These are phyloP conservation scores for Drosophila neocordata DNA, from an alignment of 1,140 invertebrate genomes.

Conservation along the genomic window DNA sequence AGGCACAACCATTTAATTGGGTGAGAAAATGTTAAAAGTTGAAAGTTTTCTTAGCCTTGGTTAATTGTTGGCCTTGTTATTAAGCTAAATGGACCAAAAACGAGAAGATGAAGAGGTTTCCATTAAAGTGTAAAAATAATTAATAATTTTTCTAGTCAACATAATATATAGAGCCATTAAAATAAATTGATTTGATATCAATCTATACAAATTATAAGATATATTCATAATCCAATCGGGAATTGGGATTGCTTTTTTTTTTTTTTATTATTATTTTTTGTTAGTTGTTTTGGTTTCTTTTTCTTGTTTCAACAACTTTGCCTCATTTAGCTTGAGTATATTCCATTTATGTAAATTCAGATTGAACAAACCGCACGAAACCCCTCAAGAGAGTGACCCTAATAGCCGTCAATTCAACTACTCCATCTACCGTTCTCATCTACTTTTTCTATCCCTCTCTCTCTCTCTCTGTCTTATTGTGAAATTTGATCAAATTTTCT, in stretches of 20 bases:
- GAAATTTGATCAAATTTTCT: slow-evolving; percentile 54
- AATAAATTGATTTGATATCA: not conserved
- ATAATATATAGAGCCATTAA: not conserved
- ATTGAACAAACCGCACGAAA: slow-evolving; percentile 12
- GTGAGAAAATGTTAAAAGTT: slow-evolving; percentile 1
- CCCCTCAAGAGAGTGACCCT: slow-evolving; percentile 7
- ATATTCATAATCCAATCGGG: not conserved
- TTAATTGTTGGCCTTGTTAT: slow-evolving; percentile 4
- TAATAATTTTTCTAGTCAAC: too few relatives aligned
- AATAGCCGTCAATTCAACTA: slow-evolving; percentile 3
- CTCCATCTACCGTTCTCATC: too few relatives aligned
- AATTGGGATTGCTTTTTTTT: not conserved
- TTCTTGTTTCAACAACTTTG: slow-evolving; percentile 1
- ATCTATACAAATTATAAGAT: not conserved
- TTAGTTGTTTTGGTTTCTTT: not conserved
- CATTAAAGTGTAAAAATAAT: not conserved
- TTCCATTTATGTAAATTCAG: slow-evolving; percentile 41
- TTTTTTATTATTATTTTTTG: not conserved
- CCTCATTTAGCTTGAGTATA: not conserved
- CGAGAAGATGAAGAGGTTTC: not conserved
- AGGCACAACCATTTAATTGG: slow-evolving; percentile 24
- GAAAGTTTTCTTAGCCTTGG: not conserved
- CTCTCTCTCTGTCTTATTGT: too few relatives aligned
- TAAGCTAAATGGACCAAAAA: not conserved
- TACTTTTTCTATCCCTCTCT: too few relatives aligned